phyloP scores from a whole-genome alignment of 2,113 vertebrate species.

The Sigmodon hispidus region DNA sequence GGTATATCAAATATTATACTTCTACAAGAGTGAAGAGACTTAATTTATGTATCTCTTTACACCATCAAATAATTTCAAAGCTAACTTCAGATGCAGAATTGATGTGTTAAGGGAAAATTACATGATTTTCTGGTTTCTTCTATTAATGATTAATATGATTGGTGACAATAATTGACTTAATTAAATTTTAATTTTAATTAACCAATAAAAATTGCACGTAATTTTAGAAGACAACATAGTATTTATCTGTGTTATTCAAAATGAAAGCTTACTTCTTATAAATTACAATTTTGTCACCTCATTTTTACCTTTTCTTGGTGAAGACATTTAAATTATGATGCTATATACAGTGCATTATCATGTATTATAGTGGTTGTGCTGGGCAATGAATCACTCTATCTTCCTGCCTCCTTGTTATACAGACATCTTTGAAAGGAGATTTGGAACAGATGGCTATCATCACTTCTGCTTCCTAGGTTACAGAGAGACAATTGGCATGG shows the following conservation, averaged over 20 bases:
- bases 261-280: neutral
- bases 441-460: neutral
- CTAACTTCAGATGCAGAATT: conserved; percentile 12
- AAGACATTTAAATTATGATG: neutral
- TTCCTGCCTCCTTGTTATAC: neutral
- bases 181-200: neutral
- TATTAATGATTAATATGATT: neutral
- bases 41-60: neutral
- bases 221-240: neutral
- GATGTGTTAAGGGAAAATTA: neutral
- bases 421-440: neutral
- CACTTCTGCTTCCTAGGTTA: neutral
- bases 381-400: too few species aligned
- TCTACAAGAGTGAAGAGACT: neutral
- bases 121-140: neutral
- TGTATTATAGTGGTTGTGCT: neutral
- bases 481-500: neutral
- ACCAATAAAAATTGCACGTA: neutral
- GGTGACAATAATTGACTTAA: neutral
- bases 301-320: too few species aligned
- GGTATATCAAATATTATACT: neutral
- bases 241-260: neutral
- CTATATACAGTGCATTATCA: neutral
- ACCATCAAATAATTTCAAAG: neutral
- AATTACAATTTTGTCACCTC: neutral